Conservation (phyloP, 2,113 vertebrate genomes). For the Camelus bactrianus region DNA sequence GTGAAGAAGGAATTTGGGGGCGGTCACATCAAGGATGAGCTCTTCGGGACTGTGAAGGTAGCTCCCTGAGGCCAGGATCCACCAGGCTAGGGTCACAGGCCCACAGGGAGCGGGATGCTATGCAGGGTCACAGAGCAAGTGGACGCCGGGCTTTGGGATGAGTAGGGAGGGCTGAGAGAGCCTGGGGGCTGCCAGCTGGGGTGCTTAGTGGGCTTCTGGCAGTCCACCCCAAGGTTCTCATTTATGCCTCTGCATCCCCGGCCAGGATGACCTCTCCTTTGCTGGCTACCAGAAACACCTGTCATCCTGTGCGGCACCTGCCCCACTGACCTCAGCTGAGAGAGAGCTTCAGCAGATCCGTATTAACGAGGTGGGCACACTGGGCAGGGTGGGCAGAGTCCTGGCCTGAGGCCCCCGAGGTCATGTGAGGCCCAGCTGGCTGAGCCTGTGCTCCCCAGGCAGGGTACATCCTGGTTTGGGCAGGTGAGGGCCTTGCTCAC, state of each 20-base stretch:
- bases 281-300: conserved; percentile 95
- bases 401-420: neutral
- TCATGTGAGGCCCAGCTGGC: rapidly evolving
- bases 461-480: neutral
- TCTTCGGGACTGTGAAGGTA: conserved; percentile 98
- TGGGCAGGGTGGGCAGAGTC: rapidly evolving
- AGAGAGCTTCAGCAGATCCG: conserved; percentile 96
- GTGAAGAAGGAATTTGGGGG: conserved; percentile 99
- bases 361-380: conserved; percentile 92
- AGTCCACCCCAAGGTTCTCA: neutral
- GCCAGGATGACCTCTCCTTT: conserved; percentile 96
- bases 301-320: conserved; percentile 92
- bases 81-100: rapidly evolving
- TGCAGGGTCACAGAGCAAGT: neutral
- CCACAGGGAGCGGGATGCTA: neutral
- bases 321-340: conserved; percentile 95
- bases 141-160: neutral
- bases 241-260: neutral
- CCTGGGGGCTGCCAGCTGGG: neutral
- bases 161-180: neutral
- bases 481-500: neutral
- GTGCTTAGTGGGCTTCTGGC: neutral
- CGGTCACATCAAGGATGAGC: conserved; percentile 97
- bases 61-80: neutral
- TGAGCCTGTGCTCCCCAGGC: conserved; percentile 29